A percentile compares a stretch with the other conserved stretches of the same genome.
These are phyloP conservation scores for Drosophila macrospina DNA, from an alignment of 2,888 invertebrate genomes.

Conservation along the genomic window DNA sequence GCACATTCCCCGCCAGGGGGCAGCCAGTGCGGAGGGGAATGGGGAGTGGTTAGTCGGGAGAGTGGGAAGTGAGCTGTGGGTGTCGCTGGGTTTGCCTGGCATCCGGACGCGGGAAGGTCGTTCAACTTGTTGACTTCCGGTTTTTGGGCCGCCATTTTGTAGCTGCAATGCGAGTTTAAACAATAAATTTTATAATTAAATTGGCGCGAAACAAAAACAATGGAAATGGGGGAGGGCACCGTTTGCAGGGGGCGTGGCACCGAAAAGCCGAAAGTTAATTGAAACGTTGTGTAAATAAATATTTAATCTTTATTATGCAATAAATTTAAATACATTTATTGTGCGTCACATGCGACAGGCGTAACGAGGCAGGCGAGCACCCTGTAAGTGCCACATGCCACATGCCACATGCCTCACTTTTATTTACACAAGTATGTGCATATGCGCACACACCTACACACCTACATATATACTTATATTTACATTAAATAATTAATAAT, in stretches of 20 bases:
- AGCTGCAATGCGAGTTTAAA: constrained; percentile 63
- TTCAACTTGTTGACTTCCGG: constrained; percentile 79
- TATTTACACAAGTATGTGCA: constrained; percentile 31
- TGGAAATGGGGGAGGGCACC: constrained; percentile 8
- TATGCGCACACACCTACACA: not conserved
- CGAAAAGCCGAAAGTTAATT: constrained; percentile 79
- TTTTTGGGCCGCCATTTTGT: constrained; percentile 72
- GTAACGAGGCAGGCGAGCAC: constrained; percentile 9
- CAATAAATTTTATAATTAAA: constrained; percentile 81
- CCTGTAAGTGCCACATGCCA: constrained; percentile 18
- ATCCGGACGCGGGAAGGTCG: constrained; percentile 58
- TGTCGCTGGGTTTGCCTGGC: not conserved
- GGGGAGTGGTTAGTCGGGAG: not conserved
- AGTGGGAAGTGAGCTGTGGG: not conserved
- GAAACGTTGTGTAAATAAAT: constrained; percentile 82
- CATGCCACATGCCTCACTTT: constrained; percentile 25
- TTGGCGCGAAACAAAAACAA: constrained; percentile 65
- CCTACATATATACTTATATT: constrained; percentile 29
- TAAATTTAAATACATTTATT: constrained; percentile 82
- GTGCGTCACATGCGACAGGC: constrained; percentile 44
- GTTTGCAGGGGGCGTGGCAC: constrained; percentile 26
- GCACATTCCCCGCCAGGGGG: constrained; percentile 66
- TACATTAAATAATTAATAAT: constrained; percentile 79
- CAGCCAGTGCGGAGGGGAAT: not conserved
- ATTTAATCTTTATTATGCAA: constrained; percentile 82